Base-by-base conservation (phyloP, 2,888 invertebrate genomes). In the Mesorhabditis spiculigera region DNA sequence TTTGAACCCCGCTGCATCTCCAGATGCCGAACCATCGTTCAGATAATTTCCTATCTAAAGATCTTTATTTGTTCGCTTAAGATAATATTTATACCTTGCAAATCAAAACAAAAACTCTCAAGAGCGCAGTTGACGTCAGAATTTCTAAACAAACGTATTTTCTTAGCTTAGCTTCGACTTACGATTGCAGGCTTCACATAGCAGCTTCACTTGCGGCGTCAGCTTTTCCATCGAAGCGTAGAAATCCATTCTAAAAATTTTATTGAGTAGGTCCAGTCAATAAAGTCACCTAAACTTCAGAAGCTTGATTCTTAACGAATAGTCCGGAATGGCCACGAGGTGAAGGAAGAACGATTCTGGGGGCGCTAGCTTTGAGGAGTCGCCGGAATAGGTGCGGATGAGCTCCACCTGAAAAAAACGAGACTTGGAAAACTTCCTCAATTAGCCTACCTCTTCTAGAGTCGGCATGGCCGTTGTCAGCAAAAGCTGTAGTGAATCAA, bases 341-440 rank as follows among this genome's bases (percentile, higher is more conserved):
- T 50, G 58, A 10, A 50, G n/a, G 58, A 50, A 50, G n/a, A 50
- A 50, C 2, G 58, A 50, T n/a, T 50, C 58, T 13, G 58, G 58
- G 10, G 58, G 58, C 8, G 58, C 58, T n/a, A 50, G n/a, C 58
- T 50, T 50, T 0, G 58, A 50, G 10, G 58, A 50, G n/a, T 50
- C 58, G n/a, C 58, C 58, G 10, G 58, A 13, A 50, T 50, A 50
- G 10, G 58, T 50, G 8, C 58, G 58, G n/a, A 50, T 50, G 8
- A 50, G 58, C 8, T 50, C 58, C 8, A 50, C 58, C 58, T 50
- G 58, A 13, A 50, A 50, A 50, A 50, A 50, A n/a, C 58, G 8
- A 50, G n/a, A 50, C 58, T 50, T 50, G 58, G 58, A 50, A 50
- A 50, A 50, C n/a, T 50, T 10, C n/a, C 58, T 50, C n/a, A 13